Base-by-base conservation (phyloP, 2,888 invertebrate genomes). In the Proisotoma minuta region DNA sequence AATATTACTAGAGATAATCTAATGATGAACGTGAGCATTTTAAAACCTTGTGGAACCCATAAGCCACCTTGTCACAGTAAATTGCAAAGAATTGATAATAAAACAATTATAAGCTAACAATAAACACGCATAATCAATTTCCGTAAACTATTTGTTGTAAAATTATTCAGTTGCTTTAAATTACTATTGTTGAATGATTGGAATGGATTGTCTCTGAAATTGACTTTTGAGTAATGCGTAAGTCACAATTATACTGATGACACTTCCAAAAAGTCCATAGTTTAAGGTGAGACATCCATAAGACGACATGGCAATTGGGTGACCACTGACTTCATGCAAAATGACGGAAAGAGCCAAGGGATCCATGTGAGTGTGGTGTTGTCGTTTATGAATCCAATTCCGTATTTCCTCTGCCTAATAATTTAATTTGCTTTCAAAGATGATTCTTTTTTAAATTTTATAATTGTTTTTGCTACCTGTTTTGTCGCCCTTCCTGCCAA, bases 161-260 rank as follows among this genome's bases (percentile, higher is more conserved):
- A n/a, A n/a, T n/a, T n/a, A n/a, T n/a, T n/a, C n/a, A n/a, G n/a
- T n/a, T n/a, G n/a, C n/a, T n/a, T n/a, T n/a, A n/a, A n/a, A n/a
- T n/a, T n/a, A n/a, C n/a, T n/a, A n/a, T n/a, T n/a, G n/a, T n/a
- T n/a, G n/a, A n/a, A n/a, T n/a, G n/a, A n/a, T n/a, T n/a, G n/a
- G n/a, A n/a, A n/a, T n/a, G n/a, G n/a, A n/a, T n/a, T n/a, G n/a
- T n/a, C n/a, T n/a, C n/a, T n/a, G n/a, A n/a, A 62, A 57, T 27
- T 62, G 62, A 5, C 57, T 58, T 57, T 62, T 62, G 18, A 62
- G 51, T 18, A 62, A 23, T 22, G 62, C 62, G 48, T 62, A 62
- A 1, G 62, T 62, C 34, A 62, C 23, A 4, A 62, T 62, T 3
- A 62, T 40, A 34, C 62, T 62, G n/a, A 62, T 48, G 29, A 62